Percentiles rank a stretch among this genome's conserved stretches.
Evolutionary conservation across 2,113 vertebrate genomes (phyloP).

Genomic region (Neodon shergylaensis): DNA sequence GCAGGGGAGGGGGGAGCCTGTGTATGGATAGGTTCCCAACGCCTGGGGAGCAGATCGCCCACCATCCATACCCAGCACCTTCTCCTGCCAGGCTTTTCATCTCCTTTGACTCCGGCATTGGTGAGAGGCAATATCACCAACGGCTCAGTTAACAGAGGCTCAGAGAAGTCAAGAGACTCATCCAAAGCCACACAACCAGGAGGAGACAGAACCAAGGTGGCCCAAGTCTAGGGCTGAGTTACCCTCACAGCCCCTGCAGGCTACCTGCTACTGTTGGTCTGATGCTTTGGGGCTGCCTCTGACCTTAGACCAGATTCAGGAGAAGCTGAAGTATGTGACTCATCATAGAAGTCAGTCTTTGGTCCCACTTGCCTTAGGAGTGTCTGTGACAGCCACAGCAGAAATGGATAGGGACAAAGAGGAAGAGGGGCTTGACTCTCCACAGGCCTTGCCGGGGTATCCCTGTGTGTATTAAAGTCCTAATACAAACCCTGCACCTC

Average conservation of each 20-base stretch:
- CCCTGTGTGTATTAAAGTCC: neutral
- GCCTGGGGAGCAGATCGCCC: neutral
- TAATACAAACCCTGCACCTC: neutral
- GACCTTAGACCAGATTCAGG: neutral
- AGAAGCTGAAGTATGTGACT: neutral
- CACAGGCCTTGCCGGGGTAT: neutral
- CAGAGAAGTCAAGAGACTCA: neutral
- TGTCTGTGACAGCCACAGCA: neutral
- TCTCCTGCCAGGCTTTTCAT: neutral
- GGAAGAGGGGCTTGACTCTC: too few relatives aligned
- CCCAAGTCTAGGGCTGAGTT: neutral
- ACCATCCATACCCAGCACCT: neutral
- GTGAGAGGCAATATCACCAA: neutral
- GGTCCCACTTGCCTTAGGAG: neutral
- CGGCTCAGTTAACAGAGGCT: neutral
- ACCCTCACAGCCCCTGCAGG: neutral
- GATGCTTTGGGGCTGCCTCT: neutral
- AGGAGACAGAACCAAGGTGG: accelerated
- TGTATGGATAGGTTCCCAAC: neutral
- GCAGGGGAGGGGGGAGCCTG: neutral
- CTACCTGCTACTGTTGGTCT: neutral
- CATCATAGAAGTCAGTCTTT: accelerated
- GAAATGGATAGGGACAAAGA: too few relatives aligned
- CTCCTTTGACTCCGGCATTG: neutral
- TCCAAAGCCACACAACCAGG: neutral